Evolutionary conservation across 2,113 vertebrate genomes (phyloP), one percentile per base, ranked within the genome.

Genomic region (Phasianus colchicus): DNA sequence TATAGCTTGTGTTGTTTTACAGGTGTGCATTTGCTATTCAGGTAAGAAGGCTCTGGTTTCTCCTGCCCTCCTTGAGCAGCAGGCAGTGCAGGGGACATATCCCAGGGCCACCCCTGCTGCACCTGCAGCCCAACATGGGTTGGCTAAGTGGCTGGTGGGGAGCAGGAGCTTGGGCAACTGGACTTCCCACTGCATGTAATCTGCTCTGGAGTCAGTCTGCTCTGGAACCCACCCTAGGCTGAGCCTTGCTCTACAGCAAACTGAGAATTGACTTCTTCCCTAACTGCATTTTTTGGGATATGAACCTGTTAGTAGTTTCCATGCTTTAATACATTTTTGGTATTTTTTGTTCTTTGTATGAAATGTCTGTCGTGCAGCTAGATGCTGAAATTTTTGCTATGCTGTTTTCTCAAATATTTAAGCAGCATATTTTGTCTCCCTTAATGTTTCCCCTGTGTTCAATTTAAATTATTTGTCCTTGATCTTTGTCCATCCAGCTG

Each of bases 381-480:
- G 83, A 91, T 82, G 67, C 82, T 95, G 80, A 88, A 60, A 78
- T 61, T 81, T 96, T 96, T 96, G 83, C 79, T 95, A 89, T 88
- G 83, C 82, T 83, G 22, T 96, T 89, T 95, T 87, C 71, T 95
- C 83, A 95, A 74, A 90, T 94, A 83, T 82, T 87, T 54, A 88
- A 73, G 85, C n/a, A 73, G 75, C 76, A 22, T 27, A 90, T 91
- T 95, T 95, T 12, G 9, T 91, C 71, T 97, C 75, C 58, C 61
- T 83, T 97, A 94, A 88, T 96, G 91, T 91, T 94, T 96, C 69
- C 91, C 48, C 92, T 69, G 83, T 96, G 91, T 95, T 96, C 92
- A 92, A 94, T 94, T 89, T 94, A 89, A 97, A 93, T 96, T 76
- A 74, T 66, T 96, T 92, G 67, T 83, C 87, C 96, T 97, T 97